phyloP scores from a whole-genome alignment of 2,888 invertebrate species.

The Pimpla rufipes region DNA sequence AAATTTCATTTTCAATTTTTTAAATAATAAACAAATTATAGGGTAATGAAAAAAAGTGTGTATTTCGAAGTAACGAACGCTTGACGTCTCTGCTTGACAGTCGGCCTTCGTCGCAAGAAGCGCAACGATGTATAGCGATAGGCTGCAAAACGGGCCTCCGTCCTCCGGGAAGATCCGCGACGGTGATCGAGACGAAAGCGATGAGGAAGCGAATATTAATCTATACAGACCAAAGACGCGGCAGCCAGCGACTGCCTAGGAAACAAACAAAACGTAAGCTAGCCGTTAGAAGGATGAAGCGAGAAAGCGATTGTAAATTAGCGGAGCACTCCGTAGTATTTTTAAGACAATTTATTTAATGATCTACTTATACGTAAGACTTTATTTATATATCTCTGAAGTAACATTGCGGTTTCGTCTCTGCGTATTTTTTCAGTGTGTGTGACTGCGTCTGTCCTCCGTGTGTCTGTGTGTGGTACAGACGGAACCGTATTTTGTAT shows the following conservation, averaged over 20 bases:
- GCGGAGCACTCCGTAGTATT: slow-evolving; percentile 58
- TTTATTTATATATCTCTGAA: slow-evolving; percentile 79
- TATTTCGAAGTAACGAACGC: no score
- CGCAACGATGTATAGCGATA: slow-evolving; percentile 2
- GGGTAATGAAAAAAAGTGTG: no score
- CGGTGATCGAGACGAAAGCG: neutral
- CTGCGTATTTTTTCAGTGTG: slow-evolving; percentile 7
- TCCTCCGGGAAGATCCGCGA: slow-evolving; percentile 32
- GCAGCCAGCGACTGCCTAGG: slow-evolving; percentile 76
- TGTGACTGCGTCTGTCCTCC: slow-evolving; percentile 1
- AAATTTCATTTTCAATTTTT: no score
- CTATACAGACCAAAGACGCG: slow-evolving; percentile 81
- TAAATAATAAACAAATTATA: no score
- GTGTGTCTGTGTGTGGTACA: slow-evolving; percentile 66
- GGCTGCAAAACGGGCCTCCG: slow-evolving; percentile 27
- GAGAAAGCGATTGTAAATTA: slow-evolving; percentile 12
- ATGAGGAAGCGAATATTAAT: slow-evolving; percentile 30
- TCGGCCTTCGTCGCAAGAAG: slow-evolving; percentile 19
- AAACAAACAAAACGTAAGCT: slow-evolving; percentile 51
- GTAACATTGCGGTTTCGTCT: slow-evolving; percentile 76
- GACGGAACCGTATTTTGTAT: slow-evolving; percentile 77
- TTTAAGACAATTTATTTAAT: slow-evolving; percentile 69
- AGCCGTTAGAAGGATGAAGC: slow-evolving; percentile 45
- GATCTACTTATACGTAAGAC: slow-evolving; percentile 76
- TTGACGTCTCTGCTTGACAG: no score